Base-by-base conservation (phyloP, 37 sponge, comb jelly and placozoan species). In the Beroe forskalii region DNA sequence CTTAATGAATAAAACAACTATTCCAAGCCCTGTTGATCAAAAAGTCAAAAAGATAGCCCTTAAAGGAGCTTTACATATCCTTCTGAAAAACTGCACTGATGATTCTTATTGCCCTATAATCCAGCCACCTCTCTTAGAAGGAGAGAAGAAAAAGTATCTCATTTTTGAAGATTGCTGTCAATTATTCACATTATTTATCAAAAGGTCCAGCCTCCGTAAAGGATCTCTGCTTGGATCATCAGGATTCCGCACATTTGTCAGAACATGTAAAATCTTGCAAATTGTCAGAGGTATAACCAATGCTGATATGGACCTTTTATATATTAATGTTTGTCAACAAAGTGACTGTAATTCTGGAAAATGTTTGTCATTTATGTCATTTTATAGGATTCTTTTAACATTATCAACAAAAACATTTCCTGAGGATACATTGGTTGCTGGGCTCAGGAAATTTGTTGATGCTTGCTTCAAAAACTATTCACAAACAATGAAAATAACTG, bases 111-210 rank as follows among this genome's bases (percentile, higher is more conserved):
- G 86, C 42, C n/a, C 44, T 9, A 38, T 80, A 14, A 37, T 80
- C n/a, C 48, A 37, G 1, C 55, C 86, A 9, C 19, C 40, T 9
- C 40, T 44, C 4, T 48, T 48, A 48, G 1, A 23, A 6, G 86
- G 35, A 23, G 86, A 80, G 12, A 44, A 27, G 27, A 80, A 80
- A 27, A 43, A 19, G 12, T 80, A 44, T 25, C 27, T 80, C n/a
- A 80, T 80, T 14, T 80, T 80, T 44, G 86, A 80, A 44, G 86
- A 80, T 27, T 80, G 86, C 40, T n/a, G 86, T 23, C 28, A 43
- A 19, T 37, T 80, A 24, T 80, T 44, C 28, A 80, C 86, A 1
- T 4, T 80, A 19, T 80, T 80, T 48, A 6, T 80, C 38, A 80
- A 80, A 23, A 80, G 42, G 86, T 44, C 55, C 9, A 44, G 38